Evolutionary conservation across 2,888 invertebrate genomes (phyloP).

Genomic region (Euzophera pinguis): DNA sequence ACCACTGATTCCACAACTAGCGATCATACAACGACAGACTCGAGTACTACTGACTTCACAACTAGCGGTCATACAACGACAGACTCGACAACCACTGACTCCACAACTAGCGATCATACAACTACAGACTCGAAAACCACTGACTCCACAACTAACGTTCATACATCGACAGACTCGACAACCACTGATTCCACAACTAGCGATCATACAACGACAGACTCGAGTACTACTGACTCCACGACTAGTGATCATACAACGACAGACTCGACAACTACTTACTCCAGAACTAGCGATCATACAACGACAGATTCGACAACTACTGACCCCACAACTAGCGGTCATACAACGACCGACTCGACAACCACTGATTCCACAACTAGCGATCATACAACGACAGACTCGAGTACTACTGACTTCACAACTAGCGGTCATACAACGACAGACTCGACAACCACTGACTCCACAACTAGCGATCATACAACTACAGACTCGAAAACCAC

Average conservation of each 20-base stretch:
- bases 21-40: background rate
- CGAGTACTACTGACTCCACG: background rate
- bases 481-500: constrained; percentile 3
- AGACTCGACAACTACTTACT: constrained; percentile 8
- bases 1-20: background rate
- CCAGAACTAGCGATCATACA: background rate
- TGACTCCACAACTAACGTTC: background rate
- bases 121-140: background rate
- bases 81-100: background rate
- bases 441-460: constrained; percentile 2
- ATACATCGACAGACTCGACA: background rate
- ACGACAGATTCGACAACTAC: constrained; percentile 14
- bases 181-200: background rate
- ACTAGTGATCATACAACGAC: background rate
- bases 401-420: constrained; percentile 14
- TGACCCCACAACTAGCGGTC: background rate
- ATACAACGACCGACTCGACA: constrained; percentile 2
- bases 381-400: constrained; percentile 1
- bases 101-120: background rate
- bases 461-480: constrained; percentile 6
- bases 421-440: constrained; percentile 8
- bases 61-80: background rate
- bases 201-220: background rate
- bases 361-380: constrained; percentile 4
- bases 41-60: background rate